Percentiles rank a stretch among this genome's conserved stretches.
Evolutionary conservation across 2,888 invertebrate species (phyloP).

Genomic region (Diachrysia chrysitis): DNA sequence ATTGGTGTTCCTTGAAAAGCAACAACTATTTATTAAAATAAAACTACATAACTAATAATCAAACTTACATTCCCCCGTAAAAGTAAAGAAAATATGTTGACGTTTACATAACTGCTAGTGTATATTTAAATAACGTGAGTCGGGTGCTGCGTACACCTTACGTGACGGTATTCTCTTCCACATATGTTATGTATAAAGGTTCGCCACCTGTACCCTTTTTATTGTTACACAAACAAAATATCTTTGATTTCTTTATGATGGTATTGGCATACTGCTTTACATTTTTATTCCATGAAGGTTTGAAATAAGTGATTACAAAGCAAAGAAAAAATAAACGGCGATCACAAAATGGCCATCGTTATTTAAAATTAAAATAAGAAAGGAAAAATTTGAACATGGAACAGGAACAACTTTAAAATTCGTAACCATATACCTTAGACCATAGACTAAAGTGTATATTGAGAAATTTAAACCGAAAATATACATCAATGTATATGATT

Average conservation of each 20-base stretch:
- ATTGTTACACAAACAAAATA: slow-evolving; percentile 17
- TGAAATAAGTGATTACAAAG: neutral
- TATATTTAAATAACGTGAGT: slow-evolving; percentile 33
- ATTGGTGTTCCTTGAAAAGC: neutral
- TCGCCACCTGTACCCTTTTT: slow-evolving; percentile 27
- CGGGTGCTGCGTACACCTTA: slow-evolving; percentile 13
- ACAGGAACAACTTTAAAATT: no score
- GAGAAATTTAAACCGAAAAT: no score
- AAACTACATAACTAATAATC: neutral
- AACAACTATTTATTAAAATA: neutral
- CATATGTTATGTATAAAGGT: slow-evolving; percentile 11
- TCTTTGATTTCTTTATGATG: slow-evolving; percentile 33
- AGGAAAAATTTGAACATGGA: no score
- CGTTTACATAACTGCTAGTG: slow-evolving; percentile 6
- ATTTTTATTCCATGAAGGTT: neutral
- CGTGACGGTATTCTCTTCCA: slow-evolving; percentile 20
- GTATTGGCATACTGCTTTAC: neutral
- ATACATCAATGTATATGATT: no score
- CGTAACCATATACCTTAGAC: no score
- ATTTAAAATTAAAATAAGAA: no score
- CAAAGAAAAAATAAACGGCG: neutral
- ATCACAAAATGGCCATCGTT: neutral
- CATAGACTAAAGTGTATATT: no score
- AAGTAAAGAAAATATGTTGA: slow-evolving; percentile 17
- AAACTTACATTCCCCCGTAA: neutral